These are phyloP conservation scores for Callimorpha dominula DNA, from an alignment of 2,888 invertebrate species.

Conservation along the genomic window DNA sequence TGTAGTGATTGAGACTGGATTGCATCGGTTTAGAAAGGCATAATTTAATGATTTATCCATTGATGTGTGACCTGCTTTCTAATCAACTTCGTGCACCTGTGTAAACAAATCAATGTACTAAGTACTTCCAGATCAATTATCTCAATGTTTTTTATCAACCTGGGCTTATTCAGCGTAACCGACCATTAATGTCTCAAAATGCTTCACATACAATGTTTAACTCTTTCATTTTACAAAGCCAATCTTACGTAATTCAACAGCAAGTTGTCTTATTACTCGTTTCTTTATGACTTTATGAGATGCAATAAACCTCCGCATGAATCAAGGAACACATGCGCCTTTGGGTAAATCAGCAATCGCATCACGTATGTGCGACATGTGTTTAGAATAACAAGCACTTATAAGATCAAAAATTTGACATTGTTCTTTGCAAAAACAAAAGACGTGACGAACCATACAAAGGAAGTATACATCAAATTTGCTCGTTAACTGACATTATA, in stretches of 20 bases:
- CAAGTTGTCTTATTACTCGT: constrained; percentile 12
- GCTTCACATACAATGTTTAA: constrained; percentile 29
- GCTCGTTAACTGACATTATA: neutral
- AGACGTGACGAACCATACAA: constrained; percentile 11
- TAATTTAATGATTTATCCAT: constrained; percentile 23
- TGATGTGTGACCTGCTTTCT: constrained; percentile 45
- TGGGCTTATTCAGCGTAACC: constrained; percentile 19
- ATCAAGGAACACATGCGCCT: constrained; percentile 42
- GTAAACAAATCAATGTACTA: constrained; percentile 34
- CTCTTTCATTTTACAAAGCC: constrained; percentile 24
- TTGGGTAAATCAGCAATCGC: constrained; percentile 35
- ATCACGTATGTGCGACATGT: constrained; percentile 33
- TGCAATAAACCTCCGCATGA: constrained; percentile 32
- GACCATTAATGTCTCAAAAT: constrained; percentile 23
- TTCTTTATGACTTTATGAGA: constrained; percentile 48
- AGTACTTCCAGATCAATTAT: constrained; percentile 25
- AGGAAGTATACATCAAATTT: constrained; percentile 20
- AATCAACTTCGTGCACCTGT: constrained; percentile 39
- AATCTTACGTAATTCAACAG: constrained; percentile 34
- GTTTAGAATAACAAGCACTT: constrained; percentile 30
- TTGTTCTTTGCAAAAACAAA: constrained; percentile 39
- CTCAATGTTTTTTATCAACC: constrained; percentile 23
- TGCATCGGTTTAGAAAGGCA: constrained; percentile 3
- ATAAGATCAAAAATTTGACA: constrained; percentile 33
- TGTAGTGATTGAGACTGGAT: no score